Conservation (phyloP, 2,797 vertebrate species). For the Allochrocebus solatus region DNA sequence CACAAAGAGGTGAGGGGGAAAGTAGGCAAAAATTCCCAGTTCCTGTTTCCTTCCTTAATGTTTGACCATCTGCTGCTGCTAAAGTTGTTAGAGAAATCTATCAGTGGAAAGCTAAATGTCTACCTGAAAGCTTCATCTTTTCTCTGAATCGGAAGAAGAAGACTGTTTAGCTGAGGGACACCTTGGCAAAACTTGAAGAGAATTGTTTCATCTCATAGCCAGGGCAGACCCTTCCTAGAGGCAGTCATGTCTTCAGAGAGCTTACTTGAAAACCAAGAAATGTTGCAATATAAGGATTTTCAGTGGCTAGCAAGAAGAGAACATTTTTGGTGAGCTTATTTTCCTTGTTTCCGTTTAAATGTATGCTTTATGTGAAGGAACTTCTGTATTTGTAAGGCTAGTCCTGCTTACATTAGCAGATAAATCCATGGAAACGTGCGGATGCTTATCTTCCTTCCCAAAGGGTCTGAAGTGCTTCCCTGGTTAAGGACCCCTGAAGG, state of each 20-base stretch:
- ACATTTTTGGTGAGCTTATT: background rate
- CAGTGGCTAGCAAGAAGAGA: background rate
- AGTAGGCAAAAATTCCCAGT: background rate
- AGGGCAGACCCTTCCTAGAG: background rate
- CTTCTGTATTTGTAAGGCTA: background rate
- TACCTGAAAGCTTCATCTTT: background rate
- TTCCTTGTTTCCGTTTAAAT: background rate
- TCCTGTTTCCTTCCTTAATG: slow-evolving; percentile 15
- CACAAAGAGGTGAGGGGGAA: background rate
- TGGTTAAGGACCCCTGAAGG: background rate
- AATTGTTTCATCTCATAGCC: background rate
- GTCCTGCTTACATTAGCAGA: background rate
- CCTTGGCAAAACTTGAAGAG: background rate
- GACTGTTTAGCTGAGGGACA: background rate
- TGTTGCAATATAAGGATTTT: background rate
- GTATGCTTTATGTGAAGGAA: background rate
- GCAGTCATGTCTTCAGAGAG: background rate
- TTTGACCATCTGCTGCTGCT: slow-evolving; percentile 27
- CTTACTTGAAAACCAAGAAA: slow-evolving; percentile 38
- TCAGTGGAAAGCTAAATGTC: background rate
- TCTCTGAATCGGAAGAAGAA: background rate
- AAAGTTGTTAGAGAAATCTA: background rate
- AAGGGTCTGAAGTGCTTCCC: background rate
- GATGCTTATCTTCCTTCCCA: background rate
- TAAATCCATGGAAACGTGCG: background rate